Evolutionary conservation across 2,888 invertebrate species (phyloP), one percentile per base, ranked within the genome.

Genomic region (Eupithecia subumbrata): DNA sequence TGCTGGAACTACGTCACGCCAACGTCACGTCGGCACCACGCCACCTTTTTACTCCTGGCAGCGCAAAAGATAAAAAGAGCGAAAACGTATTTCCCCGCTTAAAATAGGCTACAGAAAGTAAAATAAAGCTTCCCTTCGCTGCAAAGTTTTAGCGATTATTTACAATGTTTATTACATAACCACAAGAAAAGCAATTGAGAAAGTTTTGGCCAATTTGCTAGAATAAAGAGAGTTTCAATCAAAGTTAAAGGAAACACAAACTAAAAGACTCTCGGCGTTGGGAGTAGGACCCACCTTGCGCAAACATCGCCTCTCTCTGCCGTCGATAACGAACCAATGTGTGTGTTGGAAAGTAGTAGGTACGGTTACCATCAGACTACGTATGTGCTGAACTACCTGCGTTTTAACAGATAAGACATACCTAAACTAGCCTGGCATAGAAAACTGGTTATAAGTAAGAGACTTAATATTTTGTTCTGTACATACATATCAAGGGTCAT

Each of bases 141-240:
- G 72, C 66, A 34, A 68, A 68, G 43, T 68, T 68, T 68, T 8
- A 25, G 68, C 43, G 68, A 68, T 68, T 68, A 43, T 68, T 68
- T 68, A 68, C 68, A 68, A 68, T 68, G 76, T 77, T 77, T 80
- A 81, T 81, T 80, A 80, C 81, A 76, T 75, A 82, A 82, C 85
- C 84, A 80, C 80, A 91, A 91, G 90, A 90, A 94, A 92, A 92
- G 87, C 90, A 91, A 92, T 93, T 86, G 88, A 80, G 80, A 80
- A 93, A 93, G 87, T 93, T 93, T 89, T 86, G 66, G 85, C 89
- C 91, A 92, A 92, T 92, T 92, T 91, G 84, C 86, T 86, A 90
- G 87, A 93, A 92, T 93, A 93, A 92, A 92, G 92, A 90, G 91
- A 90, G 90, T 89, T 84, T 84, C 83, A 85, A 85, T 86, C 85